A percentile compares a stretch with the other conserved stretches of the same genome.
phyloP scores from a whole-genome alignment of 2,113 vertebrate genomes.

The Sturnira hondurensis region DNA sequence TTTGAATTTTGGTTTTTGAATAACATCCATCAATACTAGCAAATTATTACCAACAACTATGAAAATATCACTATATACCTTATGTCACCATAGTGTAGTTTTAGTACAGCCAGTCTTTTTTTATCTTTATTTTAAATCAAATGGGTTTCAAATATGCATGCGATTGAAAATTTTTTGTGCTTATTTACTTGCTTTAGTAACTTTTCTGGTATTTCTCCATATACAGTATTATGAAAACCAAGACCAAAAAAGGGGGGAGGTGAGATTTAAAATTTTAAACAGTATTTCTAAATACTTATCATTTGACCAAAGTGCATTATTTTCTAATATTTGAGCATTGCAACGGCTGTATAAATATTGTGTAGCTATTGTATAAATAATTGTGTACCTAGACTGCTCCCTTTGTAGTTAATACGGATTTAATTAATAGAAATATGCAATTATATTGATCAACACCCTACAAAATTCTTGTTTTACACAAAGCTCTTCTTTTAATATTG shows the following conservation, averaged over 20 bases:
- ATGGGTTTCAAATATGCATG: background rate
- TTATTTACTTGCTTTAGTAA: background rate
- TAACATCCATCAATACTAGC: background rate
- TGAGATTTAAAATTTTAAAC: background rate
- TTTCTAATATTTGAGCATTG: background rate
- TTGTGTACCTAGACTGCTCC: background rate
- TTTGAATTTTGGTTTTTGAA: background rate
- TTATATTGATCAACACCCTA: conserved; percentile 26
- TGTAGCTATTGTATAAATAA: too few relatives aligned
- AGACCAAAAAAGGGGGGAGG: background rate
- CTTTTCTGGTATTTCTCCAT: background rate
- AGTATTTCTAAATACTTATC: background rate
- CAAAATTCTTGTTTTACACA: conserved; percentile 54
- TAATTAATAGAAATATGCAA: conserved; percentile 49
- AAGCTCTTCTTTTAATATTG: conserved; percentile 56
- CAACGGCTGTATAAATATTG: background rate
- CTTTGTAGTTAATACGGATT: conserved; percentile 28
- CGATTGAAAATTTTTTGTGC: background rate
- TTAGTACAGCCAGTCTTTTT: background rate
- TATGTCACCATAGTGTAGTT: background rate
- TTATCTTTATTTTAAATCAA: background rate
- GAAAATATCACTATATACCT: background rate
- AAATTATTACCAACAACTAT: background rate
- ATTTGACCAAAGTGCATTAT: background rate
- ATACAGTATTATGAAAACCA: background rate